Evolutionary conservation across 2,113 vertebrate genomes (phyloP).

Genomic region (Lycaon pictus): DNA sequence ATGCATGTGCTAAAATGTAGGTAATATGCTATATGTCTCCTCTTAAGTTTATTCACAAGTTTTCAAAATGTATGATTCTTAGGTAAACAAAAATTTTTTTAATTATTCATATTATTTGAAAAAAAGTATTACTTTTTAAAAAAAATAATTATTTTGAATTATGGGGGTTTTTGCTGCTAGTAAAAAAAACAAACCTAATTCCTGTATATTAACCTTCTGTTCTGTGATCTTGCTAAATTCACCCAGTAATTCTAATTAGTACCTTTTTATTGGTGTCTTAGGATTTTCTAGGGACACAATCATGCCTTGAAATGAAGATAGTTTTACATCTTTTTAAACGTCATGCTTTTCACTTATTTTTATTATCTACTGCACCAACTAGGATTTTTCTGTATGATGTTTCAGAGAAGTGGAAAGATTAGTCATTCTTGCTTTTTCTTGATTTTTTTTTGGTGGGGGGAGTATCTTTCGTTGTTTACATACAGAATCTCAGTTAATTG

Average conservation of each 20-base stretch:
- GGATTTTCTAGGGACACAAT: neutral
- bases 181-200: constrained; percentile 11
- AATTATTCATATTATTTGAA: too few relatives aligned
- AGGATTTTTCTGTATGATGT: neutral
- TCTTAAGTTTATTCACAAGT: neutral
- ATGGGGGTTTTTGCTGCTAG: neutral
- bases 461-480: neutral
- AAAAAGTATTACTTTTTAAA: too few relatives aligned
- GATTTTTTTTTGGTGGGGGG: neutral
- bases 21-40: neutral
- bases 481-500: neutral
- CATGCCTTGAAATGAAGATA: neutral
- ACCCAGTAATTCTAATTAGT: neutral
- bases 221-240: neutral
- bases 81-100: neutral
- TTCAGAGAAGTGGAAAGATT: neutral
- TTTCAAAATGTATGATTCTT: neutral
- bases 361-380: neutral
- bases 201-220: neutral
- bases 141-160: too few relatives aligned
- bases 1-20: neutral
- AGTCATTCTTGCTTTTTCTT: neutral
- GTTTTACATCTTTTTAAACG: neutral
- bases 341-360: neutral
- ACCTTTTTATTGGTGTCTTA: neutral